These are phyloP conservation scores for Microcebus tavaratra DNA, from an alignment of 2,113 vertebrate genomes.

Conservation along the genomic window DNA sequence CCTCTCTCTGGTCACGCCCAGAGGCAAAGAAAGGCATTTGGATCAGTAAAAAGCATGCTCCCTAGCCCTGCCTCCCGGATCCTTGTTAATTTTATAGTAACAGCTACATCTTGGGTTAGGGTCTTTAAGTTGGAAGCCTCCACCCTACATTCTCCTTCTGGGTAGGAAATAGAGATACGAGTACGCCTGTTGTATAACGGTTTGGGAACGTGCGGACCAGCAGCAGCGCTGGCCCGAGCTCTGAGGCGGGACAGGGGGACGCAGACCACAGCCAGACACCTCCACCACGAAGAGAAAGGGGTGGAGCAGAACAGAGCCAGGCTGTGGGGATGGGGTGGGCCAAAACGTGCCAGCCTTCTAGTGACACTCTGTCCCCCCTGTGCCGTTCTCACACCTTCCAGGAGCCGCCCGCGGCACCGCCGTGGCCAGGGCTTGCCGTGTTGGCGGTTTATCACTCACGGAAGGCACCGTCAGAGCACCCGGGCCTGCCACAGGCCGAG, in stretches of 20 bases:
- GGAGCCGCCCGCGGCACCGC: rapidly evolving
- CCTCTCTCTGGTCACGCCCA: not conserved
- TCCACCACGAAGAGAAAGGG: not conserved
- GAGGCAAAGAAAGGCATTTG: not conserved
- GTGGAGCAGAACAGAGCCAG: not conserved
- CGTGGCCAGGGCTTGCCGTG: not conserved
- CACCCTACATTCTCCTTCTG: not conserved
- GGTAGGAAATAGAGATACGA: not conserved
- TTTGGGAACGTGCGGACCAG: not conserved
- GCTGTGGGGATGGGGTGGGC: not conserved
- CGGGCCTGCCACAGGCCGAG: not conserved
- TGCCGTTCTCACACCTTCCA: not conserved
- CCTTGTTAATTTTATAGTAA: not conserved
- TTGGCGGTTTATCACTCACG: too few species aligned
- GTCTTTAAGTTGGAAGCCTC: not conserved
- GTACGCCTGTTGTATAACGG: too few species aligned
- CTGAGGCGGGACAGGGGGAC: not conserved
- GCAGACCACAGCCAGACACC: not conserved
- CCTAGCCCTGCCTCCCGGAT: not conserved
- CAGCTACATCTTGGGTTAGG: not conserved
- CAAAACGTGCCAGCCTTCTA: not conserved
- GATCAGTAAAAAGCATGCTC: too few species aligned
- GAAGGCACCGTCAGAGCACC: not conserved
- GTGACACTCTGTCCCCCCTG: not conserved
- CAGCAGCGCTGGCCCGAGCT: not conserved